Conservation (phyloP, 2,113 vertebrate species). For the Prinia subflava region DNA sequence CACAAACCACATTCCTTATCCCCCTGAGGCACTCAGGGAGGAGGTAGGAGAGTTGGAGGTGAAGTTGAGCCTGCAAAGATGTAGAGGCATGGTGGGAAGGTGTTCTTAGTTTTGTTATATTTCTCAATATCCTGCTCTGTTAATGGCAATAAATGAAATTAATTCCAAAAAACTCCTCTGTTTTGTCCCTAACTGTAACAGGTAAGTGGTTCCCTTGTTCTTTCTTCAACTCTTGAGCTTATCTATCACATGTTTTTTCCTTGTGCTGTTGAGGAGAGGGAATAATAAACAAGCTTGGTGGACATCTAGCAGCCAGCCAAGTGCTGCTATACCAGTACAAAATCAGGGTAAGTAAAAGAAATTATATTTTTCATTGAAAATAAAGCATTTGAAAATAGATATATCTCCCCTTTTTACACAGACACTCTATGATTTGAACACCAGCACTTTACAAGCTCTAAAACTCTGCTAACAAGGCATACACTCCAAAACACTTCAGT, state of each 20-base stretch:
- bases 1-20: neutral
- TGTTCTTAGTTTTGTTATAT: neutral
- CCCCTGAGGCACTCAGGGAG: accelerated
- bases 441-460: neutral
- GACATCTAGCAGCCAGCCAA: neutral
- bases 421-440: neutral
- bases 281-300: neutral
- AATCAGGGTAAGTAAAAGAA: accelerated
- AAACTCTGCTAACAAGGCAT: neutral
- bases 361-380: neutral
- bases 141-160: neutral
- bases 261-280: neutral
- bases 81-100: neutral
- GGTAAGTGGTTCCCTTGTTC: neutral
- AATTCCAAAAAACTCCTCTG: neutral
- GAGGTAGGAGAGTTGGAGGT: neutral
- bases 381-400: neutral
- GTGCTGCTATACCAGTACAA: neutral
- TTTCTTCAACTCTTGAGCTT: neutral
- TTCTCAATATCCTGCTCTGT: neutral
- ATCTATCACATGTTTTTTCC: neutral
- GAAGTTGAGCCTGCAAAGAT: neutral
- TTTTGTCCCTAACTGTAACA: neutral
- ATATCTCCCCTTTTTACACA: neutral
- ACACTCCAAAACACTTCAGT: neutral